Evolutionary conservation across 35 echinoderm and acorn worm genomes (phyloP), one percentile per base, ranked within the genome.

Genomic region (Diadema setosum): DNA sequence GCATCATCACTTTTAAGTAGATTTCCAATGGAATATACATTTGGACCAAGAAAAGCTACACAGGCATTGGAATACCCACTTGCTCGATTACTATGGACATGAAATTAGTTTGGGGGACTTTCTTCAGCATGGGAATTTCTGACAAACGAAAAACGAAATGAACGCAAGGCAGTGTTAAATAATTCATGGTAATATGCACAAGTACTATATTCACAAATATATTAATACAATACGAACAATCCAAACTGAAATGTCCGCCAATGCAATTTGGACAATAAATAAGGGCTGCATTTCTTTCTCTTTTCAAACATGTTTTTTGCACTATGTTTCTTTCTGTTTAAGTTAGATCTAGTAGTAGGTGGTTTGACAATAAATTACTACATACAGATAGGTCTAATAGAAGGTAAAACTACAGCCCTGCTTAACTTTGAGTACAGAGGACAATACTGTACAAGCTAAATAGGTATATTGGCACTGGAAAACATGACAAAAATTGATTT

Each of bases 131-230:
- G n/a, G n/a, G n/a, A n/a, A n/a, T n/a, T n/a, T n/a, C n/a, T n/a
- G n/a, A n/a, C n/a, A n/a, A n/a, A n/a, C n/a, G n/a, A n/a, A 67
- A 15, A 67, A 67, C 37, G 37, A 25, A 73, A 33, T 78, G 35
- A 78, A 78, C 39, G 35, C 33, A 20, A 78, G 73, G 73, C 73
- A 78, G 73, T 78, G 73, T 78, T 78, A 78, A 78, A 78, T 78
- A 78, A 78, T 33, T 67, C 63, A 65, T 32, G 37, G 35, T 35
- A 26, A 78, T 78, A 78, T 24, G 73, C 36, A 78, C 73, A 39
- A 78, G 73, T 78, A 78, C 73, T 78, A 78, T 78, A 78, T 78
- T 78, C 73, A 78, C 73, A 78, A 78, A 78, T 78, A 78, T 78
- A 78, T 78, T 78, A 78, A 44, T 78, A 78, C 40, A n/a, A n/a